Conservation (phyloP, 2,888 invertebrate species). For the Bedellia somnulentella region DNA sequence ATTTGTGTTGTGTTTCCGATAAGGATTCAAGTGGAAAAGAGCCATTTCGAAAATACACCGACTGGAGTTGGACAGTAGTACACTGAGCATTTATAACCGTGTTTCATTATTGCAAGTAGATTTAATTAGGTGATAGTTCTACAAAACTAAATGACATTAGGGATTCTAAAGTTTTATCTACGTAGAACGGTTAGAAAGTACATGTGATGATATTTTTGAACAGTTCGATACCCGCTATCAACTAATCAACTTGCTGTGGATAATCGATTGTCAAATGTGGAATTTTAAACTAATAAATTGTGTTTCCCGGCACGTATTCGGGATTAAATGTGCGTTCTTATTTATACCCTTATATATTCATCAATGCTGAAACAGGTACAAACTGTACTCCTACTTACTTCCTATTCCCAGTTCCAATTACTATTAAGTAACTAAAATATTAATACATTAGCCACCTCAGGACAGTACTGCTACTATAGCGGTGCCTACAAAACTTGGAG, state of each 20-base stretch:
- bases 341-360: too few species aligned
- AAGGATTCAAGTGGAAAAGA: slow-evolving; percentile 81
- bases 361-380: too few species aligned
- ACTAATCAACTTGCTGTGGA: slow-evolving; percentile 45
- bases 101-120: too few species aligned
- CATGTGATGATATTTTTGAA: slow-evolving; percentile 43
- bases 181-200: slow-evolving; percentile 41
- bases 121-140: background rate
- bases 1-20: slow-evolving; percentile 88
- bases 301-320: slow-evolving; percentile 31
- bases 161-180: slow-evolving; percentile 27
- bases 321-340: slow-evolving; percentile 22
- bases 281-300: slow-evolving; percentile 53
- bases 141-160: slow-evolving; percentile 23
- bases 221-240: slow-evolving; percentile 38
- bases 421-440: too few species aligned
- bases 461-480: too few species aligned
- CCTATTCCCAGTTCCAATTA: too few species aligned
- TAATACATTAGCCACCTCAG: too few species aligned
- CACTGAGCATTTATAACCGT: slow-evolving; percentile 55
- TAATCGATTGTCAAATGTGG: slow-evolving; percentile 46
- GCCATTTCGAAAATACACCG: slow-evolving; percentile 89
- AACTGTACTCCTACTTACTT: too few species aligned
- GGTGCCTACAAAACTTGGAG: too few species aligned
- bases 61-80: slow-evolving; percentile 47